Evolutionary conservation across 2,888 invertebrate genomes (phyloP).

Genomic region (Sphaerophoria taeniata): DNA sequence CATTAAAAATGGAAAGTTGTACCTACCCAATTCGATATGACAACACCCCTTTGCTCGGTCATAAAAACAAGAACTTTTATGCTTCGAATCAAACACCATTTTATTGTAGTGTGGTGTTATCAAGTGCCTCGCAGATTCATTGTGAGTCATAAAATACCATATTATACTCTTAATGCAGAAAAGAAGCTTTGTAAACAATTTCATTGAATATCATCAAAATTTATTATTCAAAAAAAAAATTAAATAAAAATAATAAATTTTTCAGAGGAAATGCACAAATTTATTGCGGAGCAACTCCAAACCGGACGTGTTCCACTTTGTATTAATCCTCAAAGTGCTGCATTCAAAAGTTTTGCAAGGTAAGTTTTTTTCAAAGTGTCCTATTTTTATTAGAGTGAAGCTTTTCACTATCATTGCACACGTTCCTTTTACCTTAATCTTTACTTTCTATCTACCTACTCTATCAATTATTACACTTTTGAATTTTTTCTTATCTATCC

Average conservation of each 20-base stretch:
- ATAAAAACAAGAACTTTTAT: too few relatives aligned
- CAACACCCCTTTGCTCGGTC: too few relatives aligned
- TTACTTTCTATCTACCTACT: slow-evolving; percentile 25
- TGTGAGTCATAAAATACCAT: too few relatives aligned
- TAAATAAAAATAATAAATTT: slow-evolving; percentile 35
- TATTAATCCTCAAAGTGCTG: slow-evolving; percentile 99
- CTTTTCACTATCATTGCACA: slow-evolving; percentile 28
- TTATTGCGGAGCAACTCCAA: slow-evolving; percentile 98
- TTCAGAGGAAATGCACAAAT: slow-evolving; percentile 99
- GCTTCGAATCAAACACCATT: too few relatives aligned
- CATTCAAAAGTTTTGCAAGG: slow-evolving; percentile 99
- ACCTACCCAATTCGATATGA: too few relatives aligned
- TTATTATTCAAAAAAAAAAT: not conserved
- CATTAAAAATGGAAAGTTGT: too few relatives aligned
- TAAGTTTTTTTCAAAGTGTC: slow-evolving; percentile 84
- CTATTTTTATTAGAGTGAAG: slow-evolving; percentile 16
- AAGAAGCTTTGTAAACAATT: slow-evolving; percentile 34
- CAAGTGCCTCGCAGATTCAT: too few relatives aligned
- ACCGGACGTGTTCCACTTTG: slow-evolving; percentile 98
- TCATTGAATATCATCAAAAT: not conserved
- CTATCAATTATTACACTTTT: slow-evolving; percentile 9
- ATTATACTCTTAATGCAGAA: not conserved
- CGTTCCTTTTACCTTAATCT: slow-evolving; percentile 13
- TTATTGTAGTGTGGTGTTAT: too few relatives aligned
- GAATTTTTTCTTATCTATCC: slow-evolving; percentile 37